Evolutionary conservation across 2,888 invertebrate species (phyloP).

Genomic region (Campaea margaritaria): DNA sequence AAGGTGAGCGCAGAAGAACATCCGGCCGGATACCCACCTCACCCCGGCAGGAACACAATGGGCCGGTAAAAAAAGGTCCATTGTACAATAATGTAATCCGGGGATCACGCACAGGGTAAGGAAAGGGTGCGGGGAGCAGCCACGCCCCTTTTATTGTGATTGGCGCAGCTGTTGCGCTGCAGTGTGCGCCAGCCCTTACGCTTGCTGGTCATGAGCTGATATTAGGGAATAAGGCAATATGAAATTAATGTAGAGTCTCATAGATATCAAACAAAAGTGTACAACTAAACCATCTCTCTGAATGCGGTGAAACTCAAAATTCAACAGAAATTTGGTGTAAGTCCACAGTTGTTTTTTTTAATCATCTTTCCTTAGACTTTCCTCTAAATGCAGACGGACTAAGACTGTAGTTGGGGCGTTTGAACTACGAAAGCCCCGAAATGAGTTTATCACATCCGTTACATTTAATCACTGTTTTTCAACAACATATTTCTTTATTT

Average conservation of each 20-base stretch:
- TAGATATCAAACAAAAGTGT: neutral
- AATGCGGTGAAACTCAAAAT: too few species aligned
- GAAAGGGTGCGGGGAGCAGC: slow-evolving; percentile 58
- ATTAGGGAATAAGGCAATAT: slow-evolving; percentile 18
- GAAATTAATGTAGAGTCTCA: neutral
- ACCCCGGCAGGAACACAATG: slow-evolving; percentile 72
- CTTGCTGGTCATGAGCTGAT: slow-evolving; percentile 47
- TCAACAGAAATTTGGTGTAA: too few species aligned
- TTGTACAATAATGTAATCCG: slow-evolving; percentile 82
- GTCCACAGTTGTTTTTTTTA: too few species aligned
- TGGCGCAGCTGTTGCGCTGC: slow-evolving; percentile 81
- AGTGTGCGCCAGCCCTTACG: slow-evolving; percentile 65
- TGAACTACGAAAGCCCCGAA: too few species aligned
- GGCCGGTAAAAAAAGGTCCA: slow-evolving; percentile 80
- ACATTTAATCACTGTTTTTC: neutral
- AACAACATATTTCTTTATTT: neutral
- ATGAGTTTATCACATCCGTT: neutral
- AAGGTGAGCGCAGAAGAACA: slow-evolving; percentile 79
- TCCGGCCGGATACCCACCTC: slow-evolving; percentile 85
- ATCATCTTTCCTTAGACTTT: too few species aligned
- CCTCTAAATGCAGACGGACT: too few species aligned
- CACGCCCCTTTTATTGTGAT: slow-evolving; percentile 83
- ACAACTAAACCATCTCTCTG: neutral
- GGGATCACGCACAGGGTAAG: slow-evolving; percentile 68
- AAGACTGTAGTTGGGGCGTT: too few species aligned